Conservation (phyloP, 64 coral and sea anemone genomes). For the Actinia equina region DNA sequence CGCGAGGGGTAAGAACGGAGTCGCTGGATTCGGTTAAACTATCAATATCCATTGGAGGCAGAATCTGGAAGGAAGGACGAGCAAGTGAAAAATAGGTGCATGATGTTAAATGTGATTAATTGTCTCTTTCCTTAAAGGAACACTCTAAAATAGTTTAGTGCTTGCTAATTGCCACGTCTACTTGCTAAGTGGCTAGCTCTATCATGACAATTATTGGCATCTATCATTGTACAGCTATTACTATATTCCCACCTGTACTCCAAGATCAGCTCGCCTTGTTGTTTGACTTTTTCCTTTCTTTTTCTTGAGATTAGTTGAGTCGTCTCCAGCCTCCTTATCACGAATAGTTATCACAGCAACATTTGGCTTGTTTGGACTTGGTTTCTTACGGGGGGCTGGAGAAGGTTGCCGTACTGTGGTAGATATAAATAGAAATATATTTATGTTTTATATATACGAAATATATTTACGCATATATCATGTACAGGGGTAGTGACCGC, state of each 20-base stretch:
- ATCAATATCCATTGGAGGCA: constrained; percentile 92
- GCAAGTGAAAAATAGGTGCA: background rate
- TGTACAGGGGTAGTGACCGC: background rate
- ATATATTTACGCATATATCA: background rate
- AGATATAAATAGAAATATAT: no score
- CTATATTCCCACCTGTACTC: constrained; percentile 40
- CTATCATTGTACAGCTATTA: no score
- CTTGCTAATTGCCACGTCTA: no score
- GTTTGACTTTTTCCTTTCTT: constrained; percentile 24
- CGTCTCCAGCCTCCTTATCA: constrained; percentile 20
- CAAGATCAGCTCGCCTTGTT: constrained; percentile 30
- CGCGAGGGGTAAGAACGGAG: constrained; percentile 15
- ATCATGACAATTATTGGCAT: no score
- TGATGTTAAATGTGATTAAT: no score
- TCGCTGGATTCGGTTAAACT: constrained; percentile 69
- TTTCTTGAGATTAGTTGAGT: constrained; percentile 13
- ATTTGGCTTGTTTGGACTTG: constrained; percentile 28
- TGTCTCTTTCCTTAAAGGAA: no score
- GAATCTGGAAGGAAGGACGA: constrained; percentile 34
- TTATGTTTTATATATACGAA: no score
- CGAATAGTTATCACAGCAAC: constrained; percentile 59
- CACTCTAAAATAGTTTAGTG: no score
- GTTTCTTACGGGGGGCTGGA: constrained; percentile 17
- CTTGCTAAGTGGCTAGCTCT: no score
- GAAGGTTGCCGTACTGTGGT: background rate